These are phyloP conservation scores for Ceratothoa steindachneri DNA, from an alignment of 2,888 invertebrate species.

Conservation along the genomic window DNA sequence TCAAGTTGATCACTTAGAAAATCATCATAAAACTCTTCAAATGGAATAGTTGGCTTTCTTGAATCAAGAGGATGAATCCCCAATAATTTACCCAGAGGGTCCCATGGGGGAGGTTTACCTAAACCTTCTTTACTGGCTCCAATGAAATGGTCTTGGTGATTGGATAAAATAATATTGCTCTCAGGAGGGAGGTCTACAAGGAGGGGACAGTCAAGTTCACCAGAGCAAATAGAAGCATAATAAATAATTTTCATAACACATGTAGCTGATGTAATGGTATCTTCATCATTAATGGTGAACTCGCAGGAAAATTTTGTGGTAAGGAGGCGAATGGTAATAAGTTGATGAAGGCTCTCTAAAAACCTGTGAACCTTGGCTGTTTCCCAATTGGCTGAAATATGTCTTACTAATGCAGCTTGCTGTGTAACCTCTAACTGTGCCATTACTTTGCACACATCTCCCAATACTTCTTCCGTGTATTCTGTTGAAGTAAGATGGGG, in stretches of 20 bases:
- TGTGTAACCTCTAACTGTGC: slow-evolving; percentile 28
- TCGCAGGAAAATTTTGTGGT: slow-evolving; percentile 37
- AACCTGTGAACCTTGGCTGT: slow-evolving; percentile 28
- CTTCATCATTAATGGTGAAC: slow-evolving; percentile 62
- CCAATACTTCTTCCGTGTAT: slow-evolving; percentile 40
- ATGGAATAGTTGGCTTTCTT: slow-evolving; percentile 75
- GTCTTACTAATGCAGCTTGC: slow-evolving; percentile 26
- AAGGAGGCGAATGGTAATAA: slow-evolving; percentile 42
- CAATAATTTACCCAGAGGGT: slow-evolving; percentile 68
- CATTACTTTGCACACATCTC: slow-evolving; percentile 30
- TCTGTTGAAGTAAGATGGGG: slow-evolving; percentile 33
- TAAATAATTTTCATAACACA: slow-evolving; percentile 84
- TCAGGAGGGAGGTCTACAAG: slow-evolving; percentile 24
- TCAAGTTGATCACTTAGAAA: slow-evolving; percentile 85
- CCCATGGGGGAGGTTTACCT: slow-evolving; percentile 51
- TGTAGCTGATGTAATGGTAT: slow-evolving; percentile 75
- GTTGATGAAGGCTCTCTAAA: slow-evolving; percentile 38
- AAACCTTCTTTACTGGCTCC: slow-evolving; percentile 60
- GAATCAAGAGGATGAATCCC: slow-evolving; percentile 74
- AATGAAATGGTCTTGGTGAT: slow-evolving; percentile 51
- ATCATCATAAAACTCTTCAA: slow-evolving; percentile 90
- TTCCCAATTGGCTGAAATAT: slow-evolving; percentile 33
- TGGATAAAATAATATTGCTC: not conserved
- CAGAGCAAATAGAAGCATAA: slow-evolving; percentile 82
- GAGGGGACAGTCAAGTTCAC: slow-evolving; percentile 52